Conservation (phyloP, 2,113 vertebrate species). For the Scomber japonicus region DNA sequence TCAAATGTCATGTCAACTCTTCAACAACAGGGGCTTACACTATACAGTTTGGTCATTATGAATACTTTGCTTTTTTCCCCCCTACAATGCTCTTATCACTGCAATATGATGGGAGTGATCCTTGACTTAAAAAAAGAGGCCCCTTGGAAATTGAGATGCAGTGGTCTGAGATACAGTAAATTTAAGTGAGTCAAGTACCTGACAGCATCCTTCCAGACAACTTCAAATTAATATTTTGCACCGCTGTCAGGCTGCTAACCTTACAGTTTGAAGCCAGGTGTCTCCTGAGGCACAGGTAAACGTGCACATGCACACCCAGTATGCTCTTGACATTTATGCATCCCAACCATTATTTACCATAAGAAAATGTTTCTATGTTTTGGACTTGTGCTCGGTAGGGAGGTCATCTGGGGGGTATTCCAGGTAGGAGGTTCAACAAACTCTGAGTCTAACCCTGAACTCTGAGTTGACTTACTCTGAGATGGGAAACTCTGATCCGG, state of each 20-base stretch:
- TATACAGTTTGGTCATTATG: constrained; percentile 23
- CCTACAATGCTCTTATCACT: constrained; percentile 2
- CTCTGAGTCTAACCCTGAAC: no score
- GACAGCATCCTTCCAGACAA: constrained; percentile 39
- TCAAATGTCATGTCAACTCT: constrained; percentile 54
- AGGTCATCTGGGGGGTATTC: no score
- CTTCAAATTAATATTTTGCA: constrained; percentile 71
- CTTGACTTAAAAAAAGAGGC: background rate
- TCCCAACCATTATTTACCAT: background rate
- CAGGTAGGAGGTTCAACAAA: no score
- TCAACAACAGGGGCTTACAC: constrained; percentile 3
- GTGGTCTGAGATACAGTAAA: constrained; percentile 7
- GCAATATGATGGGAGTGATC: background rate
- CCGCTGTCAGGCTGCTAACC: constrained; percentile 55
- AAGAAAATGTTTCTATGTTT: background rate
- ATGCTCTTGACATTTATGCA: background rate
- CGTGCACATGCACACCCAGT: no score
- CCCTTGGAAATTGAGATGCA: background rate
- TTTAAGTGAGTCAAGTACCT: constrained; percentile 11
- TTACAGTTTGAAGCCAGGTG: constrained; percentile 30
- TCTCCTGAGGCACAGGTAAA: constrained; percentile 24
- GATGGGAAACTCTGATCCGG: no score
- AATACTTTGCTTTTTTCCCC: constrained; percentile 16
- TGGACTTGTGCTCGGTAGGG: background rate
- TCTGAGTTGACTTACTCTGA: no score